phyloP scores from a whole-genome alignment of 1,140 invertebrate species.

The Bradynema listronoti region DNA sequence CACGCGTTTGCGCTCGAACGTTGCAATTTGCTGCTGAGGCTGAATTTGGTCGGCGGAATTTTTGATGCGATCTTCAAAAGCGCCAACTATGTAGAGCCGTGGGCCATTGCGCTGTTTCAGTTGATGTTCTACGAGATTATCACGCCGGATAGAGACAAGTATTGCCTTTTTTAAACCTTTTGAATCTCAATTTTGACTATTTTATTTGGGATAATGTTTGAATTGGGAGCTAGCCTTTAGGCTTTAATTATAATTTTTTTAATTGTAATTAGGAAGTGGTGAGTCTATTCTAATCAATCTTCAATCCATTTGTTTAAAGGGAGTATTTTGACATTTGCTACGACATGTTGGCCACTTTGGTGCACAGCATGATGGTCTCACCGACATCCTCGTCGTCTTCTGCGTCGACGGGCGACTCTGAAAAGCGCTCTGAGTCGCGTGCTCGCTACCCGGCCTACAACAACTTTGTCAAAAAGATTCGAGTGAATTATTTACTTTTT shows the following conservation, averaged over 20 bases:
- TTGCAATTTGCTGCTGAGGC: slow-evolving; percentile 32
- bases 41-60: slow-evolving; percentile 47
- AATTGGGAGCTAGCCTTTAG: too few species aligned
- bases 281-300: too few species aligned
- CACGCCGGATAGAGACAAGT: slow-evolving; percentile 28
- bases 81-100: slow-evolving; percentile 19
- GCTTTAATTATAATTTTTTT: too few species aligned
- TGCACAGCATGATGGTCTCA: slow-evolving; percentile 27
- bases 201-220: too few species aligned
- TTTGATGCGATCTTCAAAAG: slow-evolving; percentile 38
- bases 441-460: slow-evolving; percentile 26
- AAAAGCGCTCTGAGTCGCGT: too few species aligned
- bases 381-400: slow-evolving; percentile 6
- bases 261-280: slow-evolving; percentile 16
- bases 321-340: slow-evolving; percentile 46
- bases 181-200: neutral
- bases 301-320: neutral
- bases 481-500: slow-evolving; percentile 22
- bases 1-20: slow-evolving; percentile 34
- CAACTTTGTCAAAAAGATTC: slow-evolving; percentile 35
- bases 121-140: slow-evolving; percentile 42
- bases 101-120: slow-evolving; percentile 43
- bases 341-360: slow-evolving; percentile 43
- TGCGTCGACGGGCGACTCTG: slow-evolving; percentile 17
- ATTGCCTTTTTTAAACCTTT: too few species aligned